phyloP scores from a whole-genome alignment of 37 sponge, comb jelly and placozoan genomes.

The Ianthella basta region DNA sequence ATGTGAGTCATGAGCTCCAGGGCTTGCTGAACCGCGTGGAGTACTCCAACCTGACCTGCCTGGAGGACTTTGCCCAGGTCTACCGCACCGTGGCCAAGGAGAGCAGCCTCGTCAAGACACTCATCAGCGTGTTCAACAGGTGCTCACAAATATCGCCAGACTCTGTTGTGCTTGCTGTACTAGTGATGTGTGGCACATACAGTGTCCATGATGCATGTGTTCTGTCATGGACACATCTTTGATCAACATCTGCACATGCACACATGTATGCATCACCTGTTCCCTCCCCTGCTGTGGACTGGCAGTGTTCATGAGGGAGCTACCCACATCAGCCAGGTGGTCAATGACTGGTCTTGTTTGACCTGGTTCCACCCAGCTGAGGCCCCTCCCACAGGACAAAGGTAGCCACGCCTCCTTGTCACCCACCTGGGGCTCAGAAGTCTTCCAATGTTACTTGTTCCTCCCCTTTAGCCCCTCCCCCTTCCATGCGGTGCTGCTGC shows the following conservation, averaged over 20 bases:
- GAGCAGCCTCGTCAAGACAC: conserved; percentile 2
- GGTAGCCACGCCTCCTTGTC: too few species aligned
- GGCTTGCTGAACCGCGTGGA: conserved; percentile 9
- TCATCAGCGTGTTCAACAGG: neutral
- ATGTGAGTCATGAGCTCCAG: conserved; percentile 23
- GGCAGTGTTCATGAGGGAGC: conserved; percentile 33
- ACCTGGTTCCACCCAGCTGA: neutral
- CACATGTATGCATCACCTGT: too few species aligned
- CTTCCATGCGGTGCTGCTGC: conserved; percentile 46
- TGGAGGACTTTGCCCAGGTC: conserved; percentile 19
- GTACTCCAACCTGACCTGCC: conserved; percentile 6
- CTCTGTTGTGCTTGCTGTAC: too few species aligned
- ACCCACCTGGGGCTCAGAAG: too few species aligned
- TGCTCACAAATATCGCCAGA: neutral
- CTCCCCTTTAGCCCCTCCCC: neutral
- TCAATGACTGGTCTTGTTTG: conserved; percentile 69
- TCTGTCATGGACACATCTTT: too few species aligned
- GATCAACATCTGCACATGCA: too few species aligned
- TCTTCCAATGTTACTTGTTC: neutral
- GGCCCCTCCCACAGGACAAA: too few species aligned
- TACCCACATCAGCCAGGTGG: conserved; percentile 32
- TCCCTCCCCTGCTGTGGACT: too few species aligned
- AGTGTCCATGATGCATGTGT: too few species aligned
- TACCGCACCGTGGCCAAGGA: conserved; percentile 20
- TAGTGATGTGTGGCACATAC: too few species aligned